Conservation (phyloP, 2,113 vertebrate genomes). For the Panurus biarmicus region DNA sequence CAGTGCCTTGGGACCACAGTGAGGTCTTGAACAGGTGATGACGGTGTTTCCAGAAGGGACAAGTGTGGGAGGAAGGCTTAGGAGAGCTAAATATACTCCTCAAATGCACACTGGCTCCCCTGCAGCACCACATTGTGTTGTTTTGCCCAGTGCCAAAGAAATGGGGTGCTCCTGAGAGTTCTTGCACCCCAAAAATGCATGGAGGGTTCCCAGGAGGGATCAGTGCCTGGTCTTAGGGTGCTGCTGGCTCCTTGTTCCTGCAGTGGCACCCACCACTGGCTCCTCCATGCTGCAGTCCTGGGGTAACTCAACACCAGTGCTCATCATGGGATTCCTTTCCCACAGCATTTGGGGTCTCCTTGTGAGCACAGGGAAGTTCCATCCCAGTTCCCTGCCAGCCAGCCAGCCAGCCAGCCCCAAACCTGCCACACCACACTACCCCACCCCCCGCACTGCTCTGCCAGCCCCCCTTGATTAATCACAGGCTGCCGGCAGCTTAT, state of each 20-base stretch:
- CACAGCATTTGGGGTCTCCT: neutral
- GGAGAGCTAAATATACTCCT: neutral
- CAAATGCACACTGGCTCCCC: neutral
- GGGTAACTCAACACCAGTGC: neutral
- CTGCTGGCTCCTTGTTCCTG: neutral
- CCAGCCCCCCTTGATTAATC: conserved; percentile 68
- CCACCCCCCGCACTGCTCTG: accelerated
- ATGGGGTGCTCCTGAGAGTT: neutral
- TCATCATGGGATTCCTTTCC: neutral
- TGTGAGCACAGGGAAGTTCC: neutral
- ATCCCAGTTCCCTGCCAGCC: neutral
- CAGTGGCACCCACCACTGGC: neutral
- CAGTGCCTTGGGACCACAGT: neutral
- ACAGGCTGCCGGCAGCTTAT: conserved; percentile 70
- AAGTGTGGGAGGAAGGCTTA: neutral
- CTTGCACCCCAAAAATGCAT: neutral
- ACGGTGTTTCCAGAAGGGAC: neutral
- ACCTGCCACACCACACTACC: neutral
- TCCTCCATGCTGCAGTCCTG: accelerated
- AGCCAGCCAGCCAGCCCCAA: accelerated
- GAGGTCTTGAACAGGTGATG: neutral
- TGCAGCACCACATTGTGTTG: neutral
- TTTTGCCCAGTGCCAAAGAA: neutral
- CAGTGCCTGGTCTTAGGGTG: neutral
- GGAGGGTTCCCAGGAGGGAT: neutral